Base-by-base conservation (phyloP, 2,888 invertebrate genomes). In the Drosophila melanocephala region DNA sequence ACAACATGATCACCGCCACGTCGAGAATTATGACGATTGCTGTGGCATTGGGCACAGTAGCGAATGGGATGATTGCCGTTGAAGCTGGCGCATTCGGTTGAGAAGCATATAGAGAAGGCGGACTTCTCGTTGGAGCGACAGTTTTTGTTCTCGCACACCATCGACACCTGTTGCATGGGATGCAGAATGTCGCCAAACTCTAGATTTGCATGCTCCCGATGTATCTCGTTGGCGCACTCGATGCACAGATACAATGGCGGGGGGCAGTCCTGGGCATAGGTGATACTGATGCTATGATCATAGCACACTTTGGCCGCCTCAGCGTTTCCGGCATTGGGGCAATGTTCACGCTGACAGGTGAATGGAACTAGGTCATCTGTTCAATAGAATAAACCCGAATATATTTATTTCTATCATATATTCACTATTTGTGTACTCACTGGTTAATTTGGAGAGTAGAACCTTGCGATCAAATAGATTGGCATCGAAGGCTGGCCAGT, bases 401-500 rank as follows among this genome's bases (percentile, higher is more conserved):
- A 3, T 22, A 33, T 22, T 42, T 12, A 66, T n/a, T 39, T 55
- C 6, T 5, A 22, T 26, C 26, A 39, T 28, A 10, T 16, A 37
- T 50, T 22, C 2, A 30, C n/a, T 33, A n/a, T 19, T 28, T 19
- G 28, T 12, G 16, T 50, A 93, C 94, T 94, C 92, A 97, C 98
- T 97, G 79, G 97, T 96, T 90, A 98, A 96, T 94, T 97, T 97
- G 90, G 97, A 97, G 66, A 98, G 96, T 67, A 98, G 95, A 4
- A 97, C 97, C 91, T 97, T 97, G 64, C 98, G 95, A 93, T 99
- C 99, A 89, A 98, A 97, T 9, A 98, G 95, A 91, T 97, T 97
- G 32, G 98, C 97, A 94, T 99, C 98, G 91, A 99, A 97, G 5
- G 99, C 97, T 6, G 99, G 99, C 99, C 99, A 99, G 94, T 99